Evolutionary conservation across 2,888 invertebrate genomes (phyloP).

Genomic region (Diaphora mendica): DNA sequence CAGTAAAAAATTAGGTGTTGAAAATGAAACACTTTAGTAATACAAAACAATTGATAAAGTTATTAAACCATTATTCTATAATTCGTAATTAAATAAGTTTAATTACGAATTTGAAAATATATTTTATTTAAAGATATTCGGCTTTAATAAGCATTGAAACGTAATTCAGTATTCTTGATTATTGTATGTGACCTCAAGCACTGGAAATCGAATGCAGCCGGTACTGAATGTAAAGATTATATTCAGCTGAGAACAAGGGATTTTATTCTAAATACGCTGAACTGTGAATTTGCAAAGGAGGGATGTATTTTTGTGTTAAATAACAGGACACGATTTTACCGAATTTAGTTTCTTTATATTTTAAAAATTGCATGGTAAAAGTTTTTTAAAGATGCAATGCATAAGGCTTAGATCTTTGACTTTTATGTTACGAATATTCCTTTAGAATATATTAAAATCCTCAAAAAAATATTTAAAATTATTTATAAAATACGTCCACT

Average conservation of each 20-base stretch:
- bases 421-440: background rate
- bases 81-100: too few relatives aligned
- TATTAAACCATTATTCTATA: too few relatives aligned
- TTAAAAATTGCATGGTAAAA: background rate
- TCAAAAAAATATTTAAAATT: background rate
- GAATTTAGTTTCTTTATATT: conserved; percentile 9
- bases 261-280: conserved; percentile 8
- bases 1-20: too few relatives aligned
- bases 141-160: conserved; percentile 1
- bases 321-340: background rate
- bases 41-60: too few relatives aligned
- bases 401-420: background rate
- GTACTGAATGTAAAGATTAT: conserved; percentile 10
- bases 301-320: conserved; percentile 14
- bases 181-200: conserved; percentile 19
- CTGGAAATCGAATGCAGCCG: conserved; percentile 8
- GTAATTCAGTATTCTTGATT: conserved; percentile 12
- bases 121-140: background rate
- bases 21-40: too few relatives aligned
- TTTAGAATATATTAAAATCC: background rate
- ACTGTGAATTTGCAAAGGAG: conserved; percentile 8
- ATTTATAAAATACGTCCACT: background rate
- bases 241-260: conserved; percentile 21
- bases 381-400: background rate
- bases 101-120: too few relatives aligned